These are phyloP conservation scores for Malurus splendens DNA, from an alignment of 2,797 vertebrate genomes.

Conservation along the genomic window DNA sequence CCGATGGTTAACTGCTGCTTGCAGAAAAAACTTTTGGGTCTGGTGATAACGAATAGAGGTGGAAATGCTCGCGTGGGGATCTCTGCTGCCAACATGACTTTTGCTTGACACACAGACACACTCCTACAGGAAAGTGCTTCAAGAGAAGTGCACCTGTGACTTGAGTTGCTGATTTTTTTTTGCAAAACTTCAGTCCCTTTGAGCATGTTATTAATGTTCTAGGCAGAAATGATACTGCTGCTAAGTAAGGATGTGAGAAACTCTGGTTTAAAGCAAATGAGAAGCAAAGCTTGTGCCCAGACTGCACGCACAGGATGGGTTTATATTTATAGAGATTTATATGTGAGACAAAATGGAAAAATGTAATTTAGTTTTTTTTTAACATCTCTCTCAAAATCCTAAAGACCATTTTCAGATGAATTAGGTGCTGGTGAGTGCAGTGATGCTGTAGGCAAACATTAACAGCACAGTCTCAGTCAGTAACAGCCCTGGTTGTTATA, in stretches of 20 bases:
- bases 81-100: not conserved
- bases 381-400: slow-evolving; percentile 8
- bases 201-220: not conserved
- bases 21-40: not conserved
- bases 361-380: slow-evolving; percentile 16
- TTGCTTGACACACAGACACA: not conserved
- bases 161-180: not conserved
- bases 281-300: not conserved
- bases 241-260: not conserved
- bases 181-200: not conserved
- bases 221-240: not conserved
- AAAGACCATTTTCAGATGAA: not conserved
- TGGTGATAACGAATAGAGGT: not conserved
- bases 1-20: not conserved
- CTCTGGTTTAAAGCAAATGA: not conserved
- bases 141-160: not conserved
- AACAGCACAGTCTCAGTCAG: slow-evolving; percentile 35
- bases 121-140: not conserved
- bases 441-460: slow-evolving; percentile 28
- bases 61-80: not conserved
- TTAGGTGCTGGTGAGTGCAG: slow-evolving; percentile 23
- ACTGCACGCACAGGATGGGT: not conserved
- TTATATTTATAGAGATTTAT: not conserved
- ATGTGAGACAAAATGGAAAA: slow-evolving; percentile 11
- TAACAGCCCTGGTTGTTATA: not conserved